A percentile compares a stretch with the other conserved stretches of the same genome.
Conservation (phyloP, 2,888 invertebrate species). For the Acronicta psi region DNA sequence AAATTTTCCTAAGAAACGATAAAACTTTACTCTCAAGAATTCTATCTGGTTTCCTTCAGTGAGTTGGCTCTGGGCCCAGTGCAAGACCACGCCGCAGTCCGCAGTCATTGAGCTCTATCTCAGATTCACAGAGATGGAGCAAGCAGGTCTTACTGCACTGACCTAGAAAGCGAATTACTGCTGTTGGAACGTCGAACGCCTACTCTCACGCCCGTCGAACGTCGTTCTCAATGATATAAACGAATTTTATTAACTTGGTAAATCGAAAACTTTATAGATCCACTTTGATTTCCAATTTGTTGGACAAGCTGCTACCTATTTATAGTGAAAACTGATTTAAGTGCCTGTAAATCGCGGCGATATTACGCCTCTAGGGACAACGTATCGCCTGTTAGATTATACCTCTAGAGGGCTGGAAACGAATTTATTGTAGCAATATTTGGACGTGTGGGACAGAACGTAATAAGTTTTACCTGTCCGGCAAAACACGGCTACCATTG, state of each 20-base stretch:
- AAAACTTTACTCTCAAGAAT: slow-evolving; percentile 52
- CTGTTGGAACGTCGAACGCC: slow-evolving; percentile 54
- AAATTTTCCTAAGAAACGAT: slow-evolving; percentile 25
- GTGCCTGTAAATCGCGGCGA: slow-evolving; percentile 32
- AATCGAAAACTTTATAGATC: slow-evolving; percentile 63
- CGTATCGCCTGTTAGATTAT: slow-evolving; percentile 36
- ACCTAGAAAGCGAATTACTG: slow-evolving; percentile 70
- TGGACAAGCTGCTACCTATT: slow-evolving; percentile 37
- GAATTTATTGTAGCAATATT: slow-evolving; percentile 50
- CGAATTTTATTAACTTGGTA: slow-evolving; percentile 62
- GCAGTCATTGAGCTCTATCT: slow-evolving; percentile 68
- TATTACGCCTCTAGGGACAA: slow-evolving; percentile 33
- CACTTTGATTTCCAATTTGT: slow-evolving; percentile 60
- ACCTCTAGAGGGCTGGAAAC: slow-evolving; percentile 27
- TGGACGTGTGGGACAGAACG: slow-evolving; percentile 48
- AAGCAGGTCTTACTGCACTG: slow-evolving; percentile 68
- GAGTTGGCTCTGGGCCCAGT: slow-evolving; percentile 73
- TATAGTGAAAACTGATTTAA: slow-evolving; percentile 47
- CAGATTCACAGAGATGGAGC: slow-evolving; percentile 56
- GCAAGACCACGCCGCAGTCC: slow-evolving; percentile 62
- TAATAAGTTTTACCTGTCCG: slow-evolving; percentile 62
- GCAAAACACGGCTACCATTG: slow-evolving; percentile 54
- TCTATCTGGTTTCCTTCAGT: slow-evolving; percentile 62
- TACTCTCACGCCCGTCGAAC: too few relatives aligned
- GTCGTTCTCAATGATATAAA: slow-evolving; percentile 59